Evolutionary conservation across 1,140 invertebrate species (phyloP).

Genomic region (roundworm (Caenorhabditis elegans)): DNA sequence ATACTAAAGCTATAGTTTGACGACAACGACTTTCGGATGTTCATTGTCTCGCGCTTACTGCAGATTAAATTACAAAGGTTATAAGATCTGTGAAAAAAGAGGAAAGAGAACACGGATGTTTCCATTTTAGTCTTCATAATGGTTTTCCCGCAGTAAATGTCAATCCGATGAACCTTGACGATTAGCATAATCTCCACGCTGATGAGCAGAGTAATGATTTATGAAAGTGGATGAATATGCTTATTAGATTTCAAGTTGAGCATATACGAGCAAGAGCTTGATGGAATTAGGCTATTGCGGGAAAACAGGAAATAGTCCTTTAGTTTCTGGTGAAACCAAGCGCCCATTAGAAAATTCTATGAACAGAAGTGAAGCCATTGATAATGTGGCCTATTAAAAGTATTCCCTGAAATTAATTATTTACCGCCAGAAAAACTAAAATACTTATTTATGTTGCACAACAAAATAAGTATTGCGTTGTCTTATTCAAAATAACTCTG

Average conservation of each 20-base stretch:
- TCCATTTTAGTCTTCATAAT: background rate
- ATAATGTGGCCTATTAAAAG: no score
- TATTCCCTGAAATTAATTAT: no score
- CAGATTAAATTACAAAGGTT: background rate
- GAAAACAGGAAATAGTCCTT: slow-evolving; percentile 3
- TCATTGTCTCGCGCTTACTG: background rate
- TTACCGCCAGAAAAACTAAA: no score
- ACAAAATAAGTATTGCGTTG: no score
- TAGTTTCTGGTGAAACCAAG: background rate
- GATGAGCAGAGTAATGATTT: background rate
- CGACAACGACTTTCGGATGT: background rate
- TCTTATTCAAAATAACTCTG: no score
- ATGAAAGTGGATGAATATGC: background rate
- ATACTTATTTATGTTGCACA: no score
- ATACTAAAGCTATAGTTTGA: background rate
- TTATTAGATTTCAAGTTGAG: slow-evolving; percentile 10
- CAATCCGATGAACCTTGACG: background rate
- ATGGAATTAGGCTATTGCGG: slow-evolving; percentile 11
- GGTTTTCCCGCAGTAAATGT: background rate
- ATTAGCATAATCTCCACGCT: slow-evolving; percentile 15
- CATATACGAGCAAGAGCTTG: slow-evolving; percentile 2
- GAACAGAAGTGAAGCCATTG: no score
- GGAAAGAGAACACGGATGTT: background rate
- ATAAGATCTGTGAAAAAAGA: slow-evolving; percentile 7
- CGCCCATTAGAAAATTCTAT: no score